These are phyloP conservation scores for Aepyceros melampus DNA, from an alignment of 2,113 vertebrate genomes.

Conservation along the genomic window DNA sequence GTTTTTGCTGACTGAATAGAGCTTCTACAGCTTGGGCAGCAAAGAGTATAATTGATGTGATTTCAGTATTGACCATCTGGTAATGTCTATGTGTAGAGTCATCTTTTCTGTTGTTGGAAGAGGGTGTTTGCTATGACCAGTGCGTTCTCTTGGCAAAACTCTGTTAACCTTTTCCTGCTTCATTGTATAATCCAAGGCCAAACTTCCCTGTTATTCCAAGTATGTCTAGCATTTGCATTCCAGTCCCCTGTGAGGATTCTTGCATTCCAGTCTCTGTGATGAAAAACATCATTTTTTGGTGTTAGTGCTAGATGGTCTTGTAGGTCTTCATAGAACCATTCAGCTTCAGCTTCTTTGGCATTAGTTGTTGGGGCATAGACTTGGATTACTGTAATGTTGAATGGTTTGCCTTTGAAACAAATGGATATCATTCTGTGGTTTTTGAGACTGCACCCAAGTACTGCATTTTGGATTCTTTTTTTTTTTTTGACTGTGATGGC, in stretches of 20 bases:
- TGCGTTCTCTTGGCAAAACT: neutral
- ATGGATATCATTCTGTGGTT: neutral
- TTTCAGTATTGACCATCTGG: neutral
- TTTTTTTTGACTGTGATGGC: too few species aligned
- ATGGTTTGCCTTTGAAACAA: neutral
- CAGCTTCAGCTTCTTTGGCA: neutral
- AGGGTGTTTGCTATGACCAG: neutral
- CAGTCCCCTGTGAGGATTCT: too few species aligned
- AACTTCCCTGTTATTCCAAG: neutral
- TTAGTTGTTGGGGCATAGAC: neutral
- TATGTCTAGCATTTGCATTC: neutral
- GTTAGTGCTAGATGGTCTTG: neutral
- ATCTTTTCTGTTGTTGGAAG: neutral
- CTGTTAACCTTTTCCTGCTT: neutral
- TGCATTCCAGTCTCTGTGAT: neutral
- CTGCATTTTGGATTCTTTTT: too few species aligned
- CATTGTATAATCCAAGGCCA: neutral
- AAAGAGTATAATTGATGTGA: neutral
- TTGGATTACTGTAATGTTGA: neutral
- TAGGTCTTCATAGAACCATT: neutral
- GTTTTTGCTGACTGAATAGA: neutral
- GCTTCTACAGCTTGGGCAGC: neutral
- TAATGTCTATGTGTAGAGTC: neutral
- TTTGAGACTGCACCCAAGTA: neutral
- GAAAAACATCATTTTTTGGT: neutral